Evolutionary conservation across 2,113 vertebrate genomes (phyloP).

Genomic region (Elephantulus edwardii): DNA sequence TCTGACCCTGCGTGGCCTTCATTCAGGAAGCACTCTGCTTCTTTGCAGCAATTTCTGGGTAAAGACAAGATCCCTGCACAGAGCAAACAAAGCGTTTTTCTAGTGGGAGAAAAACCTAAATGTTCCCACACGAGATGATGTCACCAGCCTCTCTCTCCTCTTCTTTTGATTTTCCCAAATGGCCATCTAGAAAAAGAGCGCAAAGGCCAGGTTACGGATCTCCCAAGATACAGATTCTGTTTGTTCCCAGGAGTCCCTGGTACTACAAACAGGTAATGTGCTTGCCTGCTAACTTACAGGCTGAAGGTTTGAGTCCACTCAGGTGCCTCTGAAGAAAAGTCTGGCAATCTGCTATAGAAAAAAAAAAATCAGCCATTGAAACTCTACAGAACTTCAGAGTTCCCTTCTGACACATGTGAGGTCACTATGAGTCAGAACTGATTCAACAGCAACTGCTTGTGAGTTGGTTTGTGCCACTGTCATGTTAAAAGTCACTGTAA

Average conservation of each 20-base stretch:
- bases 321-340: not conserved
- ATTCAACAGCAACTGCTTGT: not conserved
- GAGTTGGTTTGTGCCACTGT: not conserved
- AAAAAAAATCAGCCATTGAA: not conserved
- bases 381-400: not conserved
- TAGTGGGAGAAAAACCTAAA: rapidly evolving
- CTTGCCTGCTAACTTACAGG: no score
- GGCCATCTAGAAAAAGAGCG: not conserved
- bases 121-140: not conserved
- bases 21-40: not conserved
- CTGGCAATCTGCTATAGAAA: not conserved
- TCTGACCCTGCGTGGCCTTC: not conserved
- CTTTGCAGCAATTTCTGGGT: not conserved
- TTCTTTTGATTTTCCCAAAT: not conserved
- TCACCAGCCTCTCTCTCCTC: not conserved
- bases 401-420: not conserved
- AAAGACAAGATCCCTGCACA: not conserved
- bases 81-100: not conserved
- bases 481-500: rapidly evolving
- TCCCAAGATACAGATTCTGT: not conserved
- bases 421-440: not conserved
- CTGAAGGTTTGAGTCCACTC: not conserved
- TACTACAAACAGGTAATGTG: not conserved
- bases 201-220: not conserved
- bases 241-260: not conserved